phyloP scores from a whole-genome alignment of 2,113 vertebrate genomes.

The Pollimyrus isidori region DNA sequence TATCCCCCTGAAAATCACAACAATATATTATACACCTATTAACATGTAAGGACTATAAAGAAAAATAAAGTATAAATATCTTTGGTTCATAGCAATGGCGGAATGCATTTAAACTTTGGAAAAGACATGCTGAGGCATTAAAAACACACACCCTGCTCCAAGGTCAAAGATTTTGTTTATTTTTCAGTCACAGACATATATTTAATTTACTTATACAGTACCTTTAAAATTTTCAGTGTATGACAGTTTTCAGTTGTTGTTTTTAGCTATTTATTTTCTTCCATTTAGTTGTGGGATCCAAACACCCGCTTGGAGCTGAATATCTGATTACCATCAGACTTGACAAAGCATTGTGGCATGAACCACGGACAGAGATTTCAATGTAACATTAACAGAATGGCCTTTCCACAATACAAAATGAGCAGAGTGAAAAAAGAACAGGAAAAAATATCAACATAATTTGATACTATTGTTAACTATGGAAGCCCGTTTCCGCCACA shows the following conservation, averaged over 20 bases:
- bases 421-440: slow-evolving; percentile 25
- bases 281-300: slow-evolving; percentile 56
- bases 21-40: not conserved
- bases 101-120: not conserved
- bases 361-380: slow-evolving; percentile 46
- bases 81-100: not conserved
- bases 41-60: not conserved
- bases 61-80: not conserved
- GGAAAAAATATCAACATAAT: not conserved
- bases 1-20: not conserved
- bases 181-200: slow-evolving; percentile 73
- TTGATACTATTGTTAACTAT: slow-evolving; percentile 7
- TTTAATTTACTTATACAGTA: slow-evolving; percentile 69
- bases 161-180: slow-evolving; percentile 67
- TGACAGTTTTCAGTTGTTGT: slow-evolving; percentile 57
- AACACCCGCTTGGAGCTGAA: slow-evolving; percentile 52
- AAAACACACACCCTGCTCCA: slow-evolving; percentile 32
- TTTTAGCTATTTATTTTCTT: slow-evolving; percentile 45
- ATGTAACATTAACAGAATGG: slow-evolving; percentile 54
- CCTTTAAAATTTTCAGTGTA: slow-evolving; percentile 66
- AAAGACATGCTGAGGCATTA: not conserved
- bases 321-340: slow-evolving; percentile 23
- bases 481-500: no score
- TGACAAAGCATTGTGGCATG: slow-evolving; percentile 39
- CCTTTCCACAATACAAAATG: slow-evolving; percentile 51